Percentiles rank a stretch among this genome's conserved stretches.
Conservation (phyloP, 2,113 vertebrate genomes). For the Toxostoma redivivum region DNA sequence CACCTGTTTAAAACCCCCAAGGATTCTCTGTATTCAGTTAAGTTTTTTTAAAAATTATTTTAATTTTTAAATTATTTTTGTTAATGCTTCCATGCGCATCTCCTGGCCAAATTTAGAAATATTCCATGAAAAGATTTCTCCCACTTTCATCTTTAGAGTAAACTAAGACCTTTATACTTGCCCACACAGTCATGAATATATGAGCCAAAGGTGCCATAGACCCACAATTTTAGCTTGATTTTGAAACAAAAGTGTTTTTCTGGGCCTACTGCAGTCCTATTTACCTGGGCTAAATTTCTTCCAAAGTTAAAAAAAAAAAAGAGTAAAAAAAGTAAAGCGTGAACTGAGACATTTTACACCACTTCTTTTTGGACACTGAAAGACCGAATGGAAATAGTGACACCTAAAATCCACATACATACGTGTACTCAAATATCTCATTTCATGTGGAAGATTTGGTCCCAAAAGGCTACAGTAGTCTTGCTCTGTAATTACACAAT, state of each 20-base stretch:
- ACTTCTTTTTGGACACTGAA: neutral
- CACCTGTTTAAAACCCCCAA: fast-evolving
- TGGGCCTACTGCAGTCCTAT: neutral
- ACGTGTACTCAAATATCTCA: neutral
- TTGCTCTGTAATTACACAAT: neutral
- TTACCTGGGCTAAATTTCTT: neutral
- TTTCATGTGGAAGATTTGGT: neutral
- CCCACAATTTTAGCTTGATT: neutral
- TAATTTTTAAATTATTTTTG: neutral
- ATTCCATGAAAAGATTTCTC: neutral
- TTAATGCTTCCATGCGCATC: neutral
- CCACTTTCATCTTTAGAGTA: neutral
- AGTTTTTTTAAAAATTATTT: too few species aligned
- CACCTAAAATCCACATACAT: neutral
- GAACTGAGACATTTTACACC: neutral
- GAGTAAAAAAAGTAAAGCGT: neutral
- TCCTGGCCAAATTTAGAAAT: neutral
- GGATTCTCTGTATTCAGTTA: neutral
- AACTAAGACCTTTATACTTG: neutral
- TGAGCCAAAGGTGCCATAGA: neutral
- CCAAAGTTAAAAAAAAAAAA: neutral
- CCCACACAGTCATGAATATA: neutral
- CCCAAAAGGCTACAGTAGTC: neutral
- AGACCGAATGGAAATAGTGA: neutral
- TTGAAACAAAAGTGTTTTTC: neutral